These are phyloP conservation scores for Eupithecia dodoneata DNA, from an alignment of 2,888 invertebrate genomes.

Conservation along the genomic window DNA sequence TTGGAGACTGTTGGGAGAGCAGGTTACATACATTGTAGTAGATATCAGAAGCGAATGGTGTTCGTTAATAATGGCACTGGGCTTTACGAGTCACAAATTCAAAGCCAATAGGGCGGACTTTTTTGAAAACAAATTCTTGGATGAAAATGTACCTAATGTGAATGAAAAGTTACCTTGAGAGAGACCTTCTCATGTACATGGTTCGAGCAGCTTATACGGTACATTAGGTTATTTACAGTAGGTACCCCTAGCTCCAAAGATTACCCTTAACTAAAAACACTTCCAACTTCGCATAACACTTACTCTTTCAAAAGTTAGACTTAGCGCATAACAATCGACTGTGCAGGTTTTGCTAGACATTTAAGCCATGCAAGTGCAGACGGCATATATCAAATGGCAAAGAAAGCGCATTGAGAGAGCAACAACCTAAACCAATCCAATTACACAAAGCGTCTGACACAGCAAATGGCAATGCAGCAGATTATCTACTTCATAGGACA, in stretches of 20 bases:
- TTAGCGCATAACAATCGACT: background rate
- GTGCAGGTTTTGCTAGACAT: background rate
- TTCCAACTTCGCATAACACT: background rate
- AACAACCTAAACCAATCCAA: constrained; percentile 67
- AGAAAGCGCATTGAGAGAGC: constrained; percentile 47
- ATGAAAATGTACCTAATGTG: background rate
- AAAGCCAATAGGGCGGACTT: background rate
- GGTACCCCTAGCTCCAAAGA: background rate
- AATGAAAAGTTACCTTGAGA: background rate
- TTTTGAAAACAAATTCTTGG: background rate
- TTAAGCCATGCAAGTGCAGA: constrained; percentile 25
- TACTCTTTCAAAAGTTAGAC: background rate
- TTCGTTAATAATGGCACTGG: background rate
- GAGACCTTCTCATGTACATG: background rate
- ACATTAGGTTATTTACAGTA: background rate
- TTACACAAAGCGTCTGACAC: constrained; percentile 66
- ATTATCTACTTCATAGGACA: constrained; percentile 52
- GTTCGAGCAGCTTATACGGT: background rate
- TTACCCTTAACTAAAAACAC: background rate
- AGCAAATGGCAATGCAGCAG: constrained; percentile 53
- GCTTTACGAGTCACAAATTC: background rate
- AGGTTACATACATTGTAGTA: background rate
- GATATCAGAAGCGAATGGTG: background rate
- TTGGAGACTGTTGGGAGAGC: background rate
- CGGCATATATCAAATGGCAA: constrained; percentile 43